Conservation (phyloP, 2,888 invertebrate genomes). For the Yponomeuta malinellus region DNA sequence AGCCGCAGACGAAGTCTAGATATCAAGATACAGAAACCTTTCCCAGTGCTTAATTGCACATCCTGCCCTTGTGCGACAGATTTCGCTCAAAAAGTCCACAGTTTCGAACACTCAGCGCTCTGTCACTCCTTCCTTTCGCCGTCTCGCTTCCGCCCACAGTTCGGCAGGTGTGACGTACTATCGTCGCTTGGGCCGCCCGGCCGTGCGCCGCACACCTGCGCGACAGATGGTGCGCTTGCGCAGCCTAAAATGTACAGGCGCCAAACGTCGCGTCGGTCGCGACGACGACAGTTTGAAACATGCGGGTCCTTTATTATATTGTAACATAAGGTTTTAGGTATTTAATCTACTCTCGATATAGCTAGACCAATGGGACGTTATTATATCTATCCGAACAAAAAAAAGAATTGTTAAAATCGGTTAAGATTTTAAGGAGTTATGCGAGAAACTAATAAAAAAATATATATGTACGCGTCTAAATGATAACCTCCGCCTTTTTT, state of each 20-base stretch:
- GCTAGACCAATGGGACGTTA: too few species aligned
- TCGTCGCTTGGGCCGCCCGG: background rate
- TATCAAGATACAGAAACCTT: too few species aligned
- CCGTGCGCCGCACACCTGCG: conserved; percentile 14
- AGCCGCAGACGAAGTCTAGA: too few species aligned
- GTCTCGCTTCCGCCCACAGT: conserved; percentile 9
- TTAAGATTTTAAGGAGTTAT: too few species aligned
- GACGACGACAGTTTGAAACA: background rate
- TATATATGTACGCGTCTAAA: too few species aligned
- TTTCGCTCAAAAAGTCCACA: background rate
- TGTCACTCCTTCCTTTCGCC: background rate
- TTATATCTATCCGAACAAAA: too few species aligned
- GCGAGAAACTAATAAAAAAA: too few species aligned
- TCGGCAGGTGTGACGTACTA: conserved; percentile 9
- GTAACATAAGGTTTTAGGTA: too few species aligned
- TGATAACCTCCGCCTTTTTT: too few species aligned
- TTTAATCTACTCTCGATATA: too few species aligned
- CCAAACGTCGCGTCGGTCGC: background rate
- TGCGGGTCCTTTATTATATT: background rate
- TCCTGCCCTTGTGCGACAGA: background rate
- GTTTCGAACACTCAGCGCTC: background rate
- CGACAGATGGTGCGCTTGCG: conserved; percentile 12
- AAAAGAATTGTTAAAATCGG: too few species aligned
- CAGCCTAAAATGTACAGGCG: background rate
- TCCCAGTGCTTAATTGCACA: background rate